These are phyloP conservation scores for Gortyna flavago DNA, from an alignment of 2,888 invertebrate genomes.

Conservation along the genomic window DNA sequence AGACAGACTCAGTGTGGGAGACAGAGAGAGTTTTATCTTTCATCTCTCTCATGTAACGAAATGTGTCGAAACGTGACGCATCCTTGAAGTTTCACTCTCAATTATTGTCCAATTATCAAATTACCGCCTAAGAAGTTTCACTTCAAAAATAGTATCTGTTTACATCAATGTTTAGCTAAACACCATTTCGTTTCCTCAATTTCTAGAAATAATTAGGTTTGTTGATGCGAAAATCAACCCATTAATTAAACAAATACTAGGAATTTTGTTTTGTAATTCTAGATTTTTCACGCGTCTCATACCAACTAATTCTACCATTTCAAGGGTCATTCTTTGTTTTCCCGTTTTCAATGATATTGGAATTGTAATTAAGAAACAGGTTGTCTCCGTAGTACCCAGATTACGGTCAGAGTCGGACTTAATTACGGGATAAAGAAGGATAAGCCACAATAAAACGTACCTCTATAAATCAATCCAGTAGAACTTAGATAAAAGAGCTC, in stretches of 20 bases:
- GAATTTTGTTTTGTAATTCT: not conserved
- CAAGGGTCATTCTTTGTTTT: slow-evolving; percentile 30
- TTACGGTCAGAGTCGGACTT: slow-evolving; percentile 78
- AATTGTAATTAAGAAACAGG: slow-evolving; percentile 65
- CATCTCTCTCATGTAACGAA: not conserved
- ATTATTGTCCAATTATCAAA: not conserved
- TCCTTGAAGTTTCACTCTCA: not conserved
- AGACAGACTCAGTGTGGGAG: not conserved
- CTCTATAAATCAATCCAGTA: slow-evolving; percentile 81
- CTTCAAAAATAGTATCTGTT: not conserved
- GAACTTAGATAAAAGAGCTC: slow-evolving; percentile 72
- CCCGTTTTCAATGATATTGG: slow-evolving; percentile 61
- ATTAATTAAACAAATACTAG: not conserved
- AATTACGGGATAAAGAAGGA: slow-evolving; percentile 82
- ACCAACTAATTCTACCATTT: not conserved
- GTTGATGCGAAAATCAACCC: not conserved
- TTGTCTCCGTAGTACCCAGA: slow-evolving; percentile 72
- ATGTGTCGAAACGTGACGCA: not conserved
- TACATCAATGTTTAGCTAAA: not conserved
- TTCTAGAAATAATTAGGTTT: not conserved
- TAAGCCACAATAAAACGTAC: slow-evolving; percentile 80
- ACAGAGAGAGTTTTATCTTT: not conserved
- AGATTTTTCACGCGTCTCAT: not conserved
- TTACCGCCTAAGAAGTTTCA: not conserved
- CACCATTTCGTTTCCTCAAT: not conserved